Evolutionary conservation across 2,797 vertebrate species (phyloP), one percentile per base, ranked within the genome.

Genomic region (Huso huso): DNA sequence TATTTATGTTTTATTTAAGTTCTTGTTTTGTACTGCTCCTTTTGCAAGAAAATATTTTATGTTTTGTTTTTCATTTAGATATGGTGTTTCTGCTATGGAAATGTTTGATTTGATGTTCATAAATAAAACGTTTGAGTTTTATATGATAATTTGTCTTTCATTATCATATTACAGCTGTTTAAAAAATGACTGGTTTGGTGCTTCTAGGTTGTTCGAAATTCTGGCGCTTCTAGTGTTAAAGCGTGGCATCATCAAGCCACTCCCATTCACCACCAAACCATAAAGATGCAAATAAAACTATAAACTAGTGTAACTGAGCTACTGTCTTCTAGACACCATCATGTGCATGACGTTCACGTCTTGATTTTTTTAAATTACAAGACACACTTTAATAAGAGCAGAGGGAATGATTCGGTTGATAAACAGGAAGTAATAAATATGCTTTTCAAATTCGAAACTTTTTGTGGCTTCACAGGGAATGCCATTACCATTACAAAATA

Each of bases 401-500:
- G 55, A 12, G 55, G 13, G 11, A 57, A 11, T 57, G 11, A 10
- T 6, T 12, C 2, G 13, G 12, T 58, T 6, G 6, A 13, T n/a
- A 58, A 58, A 58, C 4, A 58, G 11, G 6, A 58, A 58, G 55
- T 58, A n/a, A 11, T 1, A 58, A 11, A 12, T 13, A 7, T n/a
- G 6, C 6, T 11, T 6, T 11, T 58, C 55, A 58, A n/a, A n/a
- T 13, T 10, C 55, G 6, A 12, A 11, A 12, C 55, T 58, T 11
- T 58, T 58, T 37, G 13, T 11, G 6, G 55, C 55, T 58, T 58
- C 55, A 58, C 12, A 58, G 55, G 10, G 7, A 11, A n/a, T 58
- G 12, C 48, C 58, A 69, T 37, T 37, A 37, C 23, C 82, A 73
- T 75, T 70, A 83, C 78, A 78, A 87, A 89, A 89, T 88, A 84